Evolutionary conservation across 2,113 vertebrate species (phyloP).

Genomic region (Petromus typicus): DNA sequence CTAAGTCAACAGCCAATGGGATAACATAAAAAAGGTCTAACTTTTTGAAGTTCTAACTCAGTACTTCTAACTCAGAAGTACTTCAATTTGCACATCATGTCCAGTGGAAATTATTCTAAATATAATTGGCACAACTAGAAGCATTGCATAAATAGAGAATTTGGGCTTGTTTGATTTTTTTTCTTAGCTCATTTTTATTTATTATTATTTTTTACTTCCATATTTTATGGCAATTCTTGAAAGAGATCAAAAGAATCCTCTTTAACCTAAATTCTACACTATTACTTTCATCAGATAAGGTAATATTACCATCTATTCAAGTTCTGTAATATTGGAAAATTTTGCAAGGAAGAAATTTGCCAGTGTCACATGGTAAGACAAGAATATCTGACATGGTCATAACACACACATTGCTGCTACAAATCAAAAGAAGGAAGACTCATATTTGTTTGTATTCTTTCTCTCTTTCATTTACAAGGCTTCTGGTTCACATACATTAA

Average conservation of each 20-base stretch:
- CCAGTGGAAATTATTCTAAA: neutral
- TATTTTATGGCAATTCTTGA: neutral
- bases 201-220: neutral
- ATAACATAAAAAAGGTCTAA: neutral
- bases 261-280: neutral
- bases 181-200: neutral
- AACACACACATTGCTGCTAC: neutral
- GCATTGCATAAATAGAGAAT: neutral
- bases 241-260: neutral
- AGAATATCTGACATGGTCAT: neutral
- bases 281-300: neutral
- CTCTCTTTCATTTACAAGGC: neutral
- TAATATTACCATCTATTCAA: neutral
- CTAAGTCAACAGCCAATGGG: neutral
- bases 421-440: neutral
- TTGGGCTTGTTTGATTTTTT: neutral
- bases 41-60: too few relatives aligned
- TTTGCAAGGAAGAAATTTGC: neutral
- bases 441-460: neutral
- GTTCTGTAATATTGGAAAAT: neutral
- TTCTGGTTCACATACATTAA: neutral
- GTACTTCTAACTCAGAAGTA: neutral
- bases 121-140: neutral
- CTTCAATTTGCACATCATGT: neutral
- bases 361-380: neutral